A percentile compares a stretch with the other conserved stretches of the same genome.
Evolutionary conservation across 2,888 invertebrate species (phyloP).

Genomic region (Ernsta delagoae): DNA sequence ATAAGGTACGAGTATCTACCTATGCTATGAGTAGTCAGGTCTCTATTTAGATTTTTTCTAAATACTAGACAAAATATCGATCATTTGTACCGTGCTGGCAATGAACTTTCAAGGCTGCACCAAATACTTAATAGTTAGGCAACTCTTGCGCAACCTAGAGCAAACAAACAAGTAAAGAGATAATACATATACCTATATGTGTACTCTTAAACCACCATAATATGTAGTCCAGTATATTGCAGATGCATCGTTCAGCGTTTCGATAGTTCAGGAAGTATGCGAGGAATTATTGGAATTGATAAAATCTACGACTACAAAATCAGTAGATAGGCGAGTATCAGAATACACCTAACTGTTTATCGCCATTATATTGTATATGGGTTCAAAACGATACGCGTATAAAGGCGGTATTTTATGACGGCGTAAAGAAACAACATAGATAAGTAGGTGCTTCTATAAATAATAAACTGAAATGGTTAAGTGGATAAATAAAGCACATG

Average conservation of each 20-base stretch:
- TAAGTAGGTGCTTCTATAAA: background rate
- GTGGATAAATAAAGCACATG: conserved; percentile 50
- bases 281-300: too few relatives aligned
- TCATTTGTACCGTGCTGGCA: conserved; percentile 56
- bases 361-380: background rate
- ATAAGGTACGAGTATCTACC: too few relatives aligned
- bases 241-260: too few relatives aligned
- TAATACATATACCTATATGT: background rate
- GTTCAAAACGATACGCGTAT: background rate
- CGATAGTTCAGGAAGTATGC: too few relatives aligned
- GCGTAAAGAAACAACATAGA: conserved; percentile 34
- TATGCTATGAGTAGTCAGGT: too few relatives aligned
- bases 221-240: too few relatives aligned
- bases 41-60: background rate
- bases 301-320: too few relatives aligned
- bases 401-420: conserved; percentile 15
- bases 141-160: conserved; percentile 32
- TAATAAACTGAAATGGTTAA: conserved; percentile 46
- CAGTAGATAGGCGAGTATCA: too few relatives aligned
- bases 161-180: conserved; percentile 2
- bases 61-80: conserved; percentile 64
- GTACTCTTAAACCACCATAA: too few relatives aligned
- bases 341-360: too few relatives aligned
- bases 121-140: conserved; percentile 28
- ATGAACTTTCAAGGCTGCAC: conserved; percentile 67